Percentiles rank a stretch among this genome's conserved stretches.
Conservation (phyloP, 2,888 invertebrate species). For the Blastobasis lacticolella region DNA sequence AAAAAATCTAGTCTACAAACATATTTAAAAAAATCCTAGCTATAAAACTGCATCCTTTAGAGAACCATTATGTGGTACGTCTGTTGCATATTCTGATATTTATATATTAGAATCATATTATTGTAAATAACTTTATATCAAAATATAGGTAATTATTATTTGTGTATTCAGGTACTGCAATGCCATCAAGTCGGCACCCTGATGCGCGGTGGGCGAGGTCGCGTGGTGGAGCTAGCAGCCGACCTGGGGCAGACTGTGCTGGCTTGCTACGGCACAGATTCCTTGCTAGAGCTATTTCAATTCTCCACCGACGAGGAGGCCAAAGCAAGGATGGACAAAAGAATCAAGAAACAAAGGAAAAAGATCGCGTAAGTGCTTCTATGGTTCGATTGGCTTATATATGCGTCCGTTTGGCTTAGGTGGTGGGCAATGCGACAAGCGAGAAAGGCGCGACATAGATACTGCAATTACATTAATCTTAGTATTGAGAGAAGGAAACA, state of each 20-base stretch:
- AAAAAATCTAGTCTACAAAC: too few species aligned
- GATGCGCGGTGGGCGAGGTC: slow-evolving; percentile 83
- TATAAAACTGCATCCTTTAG: too few species aligned
- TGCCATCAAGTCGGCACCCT: slow-evolving; percentile 87
- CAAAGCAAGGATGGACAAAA: slow-evolving; percentile 79
- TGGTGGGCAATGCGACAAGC: too few species aligned
- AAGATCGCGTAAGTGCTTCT: slow-evolving; percentile 59
- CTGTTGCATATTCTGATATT: too few species aligned
- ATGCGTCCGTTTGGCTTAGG: neutral
- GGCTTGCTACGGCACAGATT: slow-evolving; percentile 88
- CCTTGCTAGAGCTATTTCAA: slow-evolving; percentile 86
- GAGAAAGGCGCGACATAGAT: too few species aligned
- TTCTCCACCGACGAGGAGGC: slow-evolving; percentile 86
- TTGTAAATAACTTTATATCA: too few species aligned
- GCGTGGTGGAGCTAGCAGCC: slow-evolving; percentile 82
- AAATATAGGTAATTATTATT: neutral
- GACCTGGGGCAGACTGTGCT: slow-evolving; percentile 83
- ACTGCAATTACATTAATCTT: too few species aligned
- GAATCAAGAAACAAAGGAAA: slow-evolving; percentile 83
- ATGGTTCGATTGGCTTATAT: neutral
- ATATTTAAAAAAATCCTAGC: too few species aligned
- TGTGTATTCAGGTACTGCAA: slow-evolving; percentile 64
- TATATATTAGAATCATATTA: too few species aligned
- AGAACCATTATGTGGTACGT: too few species aligned
- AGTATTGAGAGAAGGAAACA: too few species aligned